Conservation (phyloP, 2,113 vertebrate species). For the Daphoenositta chrysoptera region DNA sequence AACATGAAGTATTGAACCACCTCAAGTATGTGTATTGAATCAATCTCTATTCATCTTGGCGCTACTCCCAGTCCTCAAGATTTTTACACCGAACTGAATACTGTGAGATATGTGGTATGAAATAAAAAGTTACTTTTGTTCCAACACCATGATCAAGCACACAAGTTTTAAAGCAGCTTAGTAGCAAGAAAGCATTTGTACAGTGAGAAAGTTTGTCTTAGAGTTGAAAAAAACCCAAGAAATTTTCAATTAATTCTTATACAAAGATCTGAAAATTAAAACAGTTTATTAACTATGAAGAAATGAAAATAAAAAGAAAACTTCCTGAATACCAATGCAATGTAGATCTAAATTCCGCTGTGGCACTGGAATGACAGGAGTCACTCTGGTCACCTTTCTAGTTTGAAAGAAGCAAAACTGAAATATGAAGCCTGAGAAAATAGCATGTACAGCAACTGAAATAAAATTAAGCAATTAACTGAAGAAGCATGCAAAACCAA, state of each 20-base stretch:
- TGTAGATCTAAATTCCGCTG: neutral
- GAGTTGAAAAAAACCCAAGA: neutral
- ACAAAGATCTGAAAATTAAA: neutral
- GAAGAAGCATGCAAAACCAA: neutral
- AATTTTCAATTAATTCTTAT: neutral
- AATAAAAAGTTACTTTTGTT: neutral
- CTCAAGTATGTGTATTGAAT: neutral
- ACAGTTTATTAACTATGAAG: neutral
- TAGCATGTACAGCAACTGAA: neutral
- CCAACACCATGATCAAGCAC: neutral
- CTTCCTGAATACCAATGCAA: neutral
- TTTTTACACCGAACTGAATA: neutral
- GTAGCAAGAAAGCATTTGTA: neutral
- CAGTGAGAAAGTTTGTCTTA: neutral
- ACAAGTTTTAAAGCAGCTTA: neutral
- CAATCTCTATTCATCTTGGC: neutral
- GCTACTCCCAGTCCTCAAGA: neutral
- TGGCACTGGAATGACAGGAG: neutral
- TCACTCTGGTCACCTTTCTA: neutral
- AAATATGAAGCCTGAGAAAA: neutral
- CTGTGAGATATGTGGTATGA: neutral
- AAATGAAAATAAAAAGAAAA: neutral
- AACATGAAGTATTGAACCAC: neutral
- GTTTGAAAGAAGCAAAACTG: neutral
- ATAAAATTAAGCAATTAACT: neutral